Evolutionary conservation across 1,140 invertebrate genomes (phyloP).

Genomic region (Hyles vespertilio): DNA sequence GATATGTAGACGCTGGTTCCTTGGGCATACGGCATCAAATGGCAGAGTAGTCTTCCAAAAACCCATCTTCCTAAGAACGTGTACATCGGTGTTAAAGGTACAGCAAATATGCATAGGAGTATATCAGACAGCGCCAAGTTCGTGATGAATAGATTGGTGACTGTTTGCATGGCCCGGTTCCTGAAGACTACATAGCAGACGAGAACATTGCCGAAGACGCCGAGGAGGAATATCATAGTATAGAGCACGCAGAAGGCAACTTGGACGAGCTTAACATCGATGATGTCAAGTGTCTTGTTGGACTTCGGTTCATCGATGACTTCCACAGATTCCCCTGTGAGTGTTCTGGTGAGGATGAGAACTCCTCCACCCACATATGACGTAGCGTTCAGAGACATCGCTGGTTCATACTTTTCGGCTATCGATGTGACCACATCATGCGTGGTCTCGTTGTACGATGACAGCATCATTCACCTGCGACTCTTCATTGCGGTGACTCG

Average conservation of each 20-base stretch:
- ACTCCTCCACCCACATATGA: slow-evolving; percentile 43
- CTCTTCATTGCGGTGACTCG: slow-evolving; percentile 8
- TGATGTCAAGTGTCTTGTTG: slow-evolving; percentile 76
- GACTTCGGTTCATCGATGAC: slow-evolving; percentile 56
- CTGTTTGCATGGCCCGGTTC: slow-evolving; percentile 96
- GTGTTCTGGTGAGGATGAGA: slow-evolving; percentile 57
- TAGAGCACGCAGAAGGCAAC: slow-evolving; percentile 89
- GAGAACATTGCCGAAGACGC: slow-evolving; percentile 92
- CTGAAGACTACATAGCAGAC: slow-evolving; percentile 93
- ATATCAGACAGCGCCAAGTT: slow-evolving; percentile 97
- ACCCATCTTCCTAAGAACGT: slow-evolving; percentile 92
- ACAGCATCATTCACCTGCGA: slow-evolving; percentile 24
- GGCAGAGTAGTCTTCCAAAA: slow-evolving; percentile 90
- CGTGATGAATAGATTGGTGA: slow-evolving; percentile 97
- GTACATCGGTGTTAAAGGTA: slow-evolving; percentile 94
- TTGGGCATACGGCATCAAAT: slow-evolving; percentile 92
- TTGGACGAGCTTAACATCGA: slow-evolving; percentile 81
- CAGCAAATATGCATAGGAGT: slow-evolving; percentile 90
- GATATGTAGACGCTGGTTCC: slow-evolving; percentile 95
- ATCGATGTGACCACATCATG: slow-evolving; percentile 23
- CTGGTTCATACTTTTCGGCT: slow-evolving; percentile 33
- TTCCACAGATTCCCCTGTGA: slow-evolving; percentile 58
- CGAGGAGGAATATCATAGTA: slow-evolving; percentile 88
- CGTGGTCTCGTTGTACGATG: slow-evolving; percentile 26
- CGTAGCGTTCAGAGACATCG: slow-evolving; percentile 52